Evolutionary conservation across 2,888 invertebrate species (phyloP).

Genomic region (Drosophila nr. fundita): DNA sequence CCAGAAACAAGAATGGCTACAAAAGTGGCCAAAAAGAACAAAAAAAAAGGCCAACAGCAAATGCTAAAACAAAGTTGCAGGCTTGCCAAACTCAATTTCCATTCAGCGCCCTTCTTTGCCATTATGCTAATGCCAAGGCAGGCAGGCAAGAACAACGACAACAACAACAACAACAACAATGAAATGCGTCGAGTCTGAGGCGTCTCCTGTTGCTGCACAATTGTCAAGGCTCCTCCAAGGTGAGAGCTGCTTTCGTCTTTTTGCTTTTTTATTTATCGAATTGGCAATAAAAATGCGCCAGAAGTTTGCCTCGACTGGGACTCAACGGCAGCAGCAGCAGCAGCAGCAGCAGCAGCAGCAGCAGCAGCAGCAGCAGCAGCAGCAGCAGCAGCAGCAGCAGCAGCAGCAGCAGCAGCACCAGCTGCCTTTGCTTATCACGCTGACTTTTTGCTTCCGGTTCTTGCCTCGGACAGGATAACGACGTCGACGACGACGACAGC

Average conservation of each 20-base stretch:
- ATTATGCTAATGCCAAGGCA: constrained; percentile 75
- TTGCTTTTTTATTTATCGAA: constrained; percentile 12
- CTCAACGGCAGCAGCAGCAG: not conserved
- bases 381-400: not conserved
- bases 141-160: constrained; percentile 3
- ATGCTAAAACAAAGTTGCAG: constrained; percentile 37
- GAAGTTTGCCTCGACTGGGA: constrained; percentile 13
- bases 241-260: constrained; percentile 34
- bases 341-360: not conserved
- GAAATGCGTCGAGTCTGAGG: constrained; percentile 19
- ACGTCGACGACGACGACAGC: not conserved
- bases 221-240: constrained; percentile 56
- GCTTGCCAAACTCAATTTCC: constrained; percentile 60
- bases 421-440: constrained; percentile 69
- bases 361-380: constrained; percentile 7
- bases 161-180: not conserved
- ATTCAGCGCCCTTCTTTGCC: constrained; percentile 58
- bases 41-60: constrained; percentile 2
- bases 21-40: not conserved
- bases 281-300: constrained; percentile 62
- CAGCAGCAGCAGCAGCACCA: not conserved
- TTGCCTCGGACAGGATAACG: constrained; percentile 60
- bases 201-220: constrained; percentile 44
- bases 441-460: constrained; percentile 77
- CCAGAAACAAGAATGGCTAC: not conserved